Conservation (phyloP, 2,113 vertebrate species). For the Nipponia nippon region DNA sequence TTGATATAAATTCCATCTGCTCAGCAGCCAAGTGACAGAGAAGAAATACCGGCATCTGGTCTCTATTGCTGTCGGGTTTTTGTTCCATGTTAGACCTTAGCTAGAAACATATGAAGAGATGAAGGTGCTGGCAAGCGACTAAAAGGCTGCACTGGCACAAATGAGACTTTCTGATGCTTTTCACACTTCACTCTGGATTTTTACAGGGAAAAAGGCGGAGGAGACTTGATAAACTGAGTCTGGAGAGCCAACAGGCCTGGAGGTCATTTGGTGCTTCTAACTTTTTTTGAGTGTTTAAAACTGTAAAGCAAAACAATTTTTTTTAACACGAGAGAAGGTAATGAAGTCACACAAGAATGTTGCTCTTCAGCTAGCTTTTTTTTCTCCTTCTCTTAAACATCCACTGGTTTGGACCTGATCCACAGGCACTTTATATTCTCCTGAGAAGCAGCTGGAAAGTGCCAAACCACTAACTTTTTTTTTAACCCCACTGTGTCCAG, state of each 20-base stretch:
- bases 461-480: constrained; percentile 63
- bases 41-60: constrained; percentile 93
- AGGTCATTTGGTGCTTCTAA: constrained; percentile 72
- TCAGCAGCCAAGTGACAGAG: constrained; percentile 92
- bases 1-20: constrained; percentile 99
- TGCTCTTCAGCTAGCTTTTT: constrained; percentile 57
- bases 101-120: constrained; percentile 88
- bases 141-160: constrained; percentile 81
- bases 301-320: constrained; percentile 54
- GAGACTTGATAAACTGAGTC: constrained; percentile 74
- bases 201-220: constrained; percentile 71
- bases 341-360: constrained; percentile 71
- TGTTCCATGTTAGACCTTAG: constrained; percentile 88
- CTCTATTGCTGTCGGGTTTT: constrained; percentile 89
- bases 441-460: constrained; percentile 69
- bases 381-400: constrained; percentile 65
- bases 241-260: constrained; percentile 71
- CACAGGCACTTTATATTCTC: constrained; percentile 74
- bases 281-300: constrained; percentile 65
- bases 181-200: constrained; percentile 80
- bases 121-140: constrained; percentile 81
- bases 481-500: constrained; percentile 63
- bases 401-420: constrained; percentile 73
- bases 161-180: constrained; percentile 82
- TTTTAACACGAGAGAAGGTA: constrained; percentile 70